Conservation (phyloP, 2,113 vertebrate species). For the Rhinopomastus cyanomelas region DNA sequence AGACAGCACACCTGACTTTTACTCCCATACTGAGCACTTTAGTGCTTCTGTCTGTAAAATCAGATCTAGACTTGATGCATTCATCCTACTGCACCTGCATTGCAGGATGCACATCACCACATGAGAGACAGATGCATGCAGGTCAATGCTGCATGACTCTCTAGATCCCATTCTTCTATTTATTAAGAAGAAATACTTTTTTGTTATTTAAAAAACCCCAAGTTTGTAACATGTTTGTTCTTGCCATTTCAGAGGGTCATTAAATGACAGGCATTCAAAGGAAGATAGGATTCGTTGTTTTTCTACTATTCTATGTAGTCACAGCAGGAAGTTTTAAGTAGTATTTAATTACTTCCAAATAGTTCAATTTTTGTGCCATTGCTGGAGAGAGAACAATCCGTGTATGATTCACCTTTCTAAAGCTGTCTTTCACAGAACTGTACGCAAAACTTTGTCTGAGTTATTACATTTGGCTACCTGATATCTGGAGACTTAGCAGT, state of each 20-base stretch:
- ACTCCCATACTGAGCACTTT: neutral
- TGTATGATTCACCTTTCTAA: neutral
- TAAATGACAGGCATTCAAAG: neutral
- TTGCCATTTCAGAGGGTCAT: neutral
- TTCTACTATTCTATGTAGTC: neutral
- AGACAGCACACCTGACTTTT: neutral
- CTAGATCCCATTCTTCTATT: neutral
- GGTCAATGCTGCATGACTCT: neutral
- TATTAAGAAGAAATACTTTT: neutral
- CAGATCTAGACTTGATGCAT: neutral
- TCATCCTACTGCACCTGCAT: neutral
- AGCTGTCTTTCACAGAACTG: neutral
- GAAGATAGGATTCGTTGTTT: neutral
- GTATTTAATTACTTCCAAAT: neutral
- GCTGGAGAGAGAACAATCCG: neutral
- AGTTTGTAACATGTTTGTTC: neutral
- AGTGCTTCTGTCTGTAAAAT: fast-evolving
- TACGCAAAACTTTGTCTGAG: neutral
- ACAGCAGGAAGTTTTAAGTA: neutral
- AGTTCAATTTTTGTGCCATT: neutral
- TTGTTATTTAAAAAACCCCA: neutral
- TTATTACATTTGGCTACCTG: neutral
- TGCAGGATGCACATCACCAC: neutral
- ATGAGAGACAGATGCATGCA: neutral
- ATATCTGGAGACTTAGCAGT: neutral